Evolutionary conservation across 2,113 vertebrate genomes (phyloP).

Genomic region (Toxotes chatareus): DNA sequence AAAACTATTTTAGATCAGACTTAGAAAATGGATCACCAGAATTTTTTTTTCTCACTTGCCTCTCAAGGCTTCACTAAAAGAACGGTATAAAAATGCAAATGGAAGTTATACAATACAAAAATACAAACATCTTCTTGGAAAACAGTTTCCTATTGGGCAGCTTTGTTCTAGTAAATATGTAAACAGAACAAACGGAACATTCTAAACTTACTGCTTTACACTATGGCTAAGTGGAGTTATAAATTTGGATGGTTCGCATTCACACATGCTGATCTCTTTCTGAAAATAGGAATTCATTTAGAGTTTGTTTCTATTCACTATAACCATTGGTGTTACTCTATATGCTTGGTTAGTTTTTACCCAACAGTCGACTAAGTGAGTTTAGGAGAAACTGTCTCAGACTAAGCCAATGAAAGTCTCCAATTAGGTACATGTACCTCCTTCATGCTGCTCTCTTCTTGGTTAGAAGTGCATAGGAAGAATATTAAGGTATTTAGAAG

Average conservation of each 20-base stretch:
- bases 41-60: too few species aligned
- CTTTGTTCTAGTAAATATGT: not conserved
- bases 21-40: too few species aligned
- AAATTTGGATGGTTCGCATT: not conserved
- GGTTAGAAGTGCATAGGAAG: not conserved
- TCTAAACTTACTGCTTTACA: not conserved
- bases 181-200: not conserved
- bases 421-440: not conserved
- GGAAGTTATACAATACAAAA: conserved; percentile 43
- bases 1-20: too few species aligned
- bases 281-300: too few species aligned
- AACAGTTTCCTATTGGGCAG: not conserved
- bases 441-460: not conserved
- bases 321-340: not conserved
- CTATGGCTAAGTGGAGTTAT: not conserved
- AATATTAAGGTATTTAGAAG: not conserved
- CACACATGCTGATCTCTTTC: too few species aligned
- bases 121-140: conserved; percentile 44
- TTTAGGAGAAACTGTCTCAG: conserved; percentile 2
- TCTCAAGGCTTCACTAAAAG: too few species aligned
- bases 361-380: conserved; percentile 15
- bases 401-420: not conserved
- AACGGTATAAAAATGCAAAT: conserved; percentile 35
- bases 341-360: conserved; percentile 15
- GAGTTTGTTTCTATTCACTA: not conserved